phyloP scores from a whole-genome alignment of 2,888 invertebrate genomes.

The Choreutis nemorana region DNA sequence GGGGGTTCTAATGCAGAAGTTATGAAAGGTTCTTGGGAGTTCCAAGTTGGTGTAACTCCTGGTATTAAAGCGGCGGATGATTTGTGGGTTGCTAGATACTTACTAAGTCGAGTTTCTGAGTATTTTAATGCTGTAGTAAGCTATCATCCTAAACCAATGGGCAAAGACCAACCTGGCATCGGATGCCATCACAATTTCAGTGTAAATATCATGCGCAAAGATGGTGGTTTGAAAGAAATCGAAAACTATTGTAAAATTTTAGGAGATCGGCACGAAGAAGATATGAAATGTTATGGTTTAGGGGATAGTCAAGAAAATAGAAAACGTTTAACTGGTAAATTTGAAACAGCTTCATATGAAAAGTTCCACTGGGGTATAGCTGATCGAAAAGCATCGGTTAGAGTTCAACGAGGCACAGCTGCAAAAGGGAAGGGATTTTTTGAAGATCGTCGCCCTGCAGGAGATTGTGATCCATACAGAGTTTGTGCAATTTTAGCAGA shows the following conservation, averaged over 20 bases:
- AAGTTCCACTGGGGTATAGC: conserved; percentile 89
- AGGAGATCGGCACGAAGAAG: conserved; percentile 58
- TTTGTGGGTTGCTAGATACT: conserved; percentile 85
- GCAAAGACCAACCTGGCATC: conserved; percentile 85
- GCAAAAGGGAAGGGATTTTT: conserved; percentile 89
- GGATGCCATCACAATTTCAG: conserved; percentile 93
- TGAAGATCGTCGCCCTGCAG: conserved; percentile 92
- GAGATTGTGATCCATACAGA: conserved; percentile 89
- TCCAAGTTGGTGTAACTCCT: conserved; percentile 88
- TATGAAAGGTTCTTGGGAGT: conserved; percentile 95
- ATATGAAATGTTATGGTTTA: conserved; percentile 91
- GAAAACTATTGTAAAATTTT: conserved; percentile 86
- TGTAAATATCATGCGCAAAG: conserved; percentile 81
- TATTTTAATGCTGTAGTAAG: conserved; percentile 79
- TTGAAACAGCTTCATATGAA: conserved; percentile 94
- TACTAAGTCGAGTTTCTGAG: conserved; percentile 84
- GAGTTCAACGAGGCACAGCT: conserved; percentile 89
- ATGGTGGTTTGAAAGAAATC: conserved; percentile 77
- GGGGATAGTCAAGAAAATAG: conserved; percentile 92
- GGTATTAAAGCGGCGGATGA: conserved; percentile 87
- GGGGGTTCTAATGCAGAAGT: conserved; percentile 97
- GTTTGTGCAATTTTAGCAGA: conserved; percentile 57
- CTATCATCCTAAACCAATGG: conserved; percentile 77
- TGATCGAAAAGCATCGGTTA: conserved; percentile 89
- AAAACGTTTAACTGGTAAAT: conserved; percentile 89